Evolutionary conservation across 2,113 vertebrate genomes (phyloP), one percentile per base, ranked within the genome.

Genomic region (Tinamus guttatus): DNA sequence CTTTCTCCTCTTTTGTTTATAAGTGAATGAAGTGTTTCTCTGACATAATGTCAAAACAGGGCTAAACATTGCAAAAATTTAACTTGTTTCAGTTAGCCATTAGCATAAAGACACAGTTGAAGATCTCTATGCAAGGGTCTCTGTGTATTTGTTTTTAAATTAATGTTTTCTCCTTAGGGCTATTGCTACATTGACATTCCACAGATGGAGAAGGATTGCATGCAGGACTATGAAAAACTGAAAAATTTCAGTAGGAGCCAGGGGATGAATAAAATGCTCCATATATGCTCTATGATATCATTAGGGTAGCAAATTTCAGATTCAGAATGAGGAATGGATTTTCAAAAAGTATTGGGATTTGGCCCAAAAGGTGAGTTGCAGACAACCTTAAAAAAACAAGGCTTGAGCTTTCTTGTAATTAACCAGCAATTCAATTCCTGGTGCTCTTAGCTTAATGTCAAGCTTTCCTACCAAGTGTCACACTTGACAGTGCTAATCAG

Each of bases 131-230:
- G 76, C 47, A 87, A 74, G 51, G 0, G 0, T 15, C 62, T 89
- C 81, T 58, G 28, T 82, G 49, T 4, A 86, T 86, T 93, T 79
- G 85, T 64, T 95, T 95, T 91, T 91, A 95, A 95, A 94, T 93
- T 81, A 71, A 85, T 41, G 1, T 68, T 92, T 93, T 76, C 30
- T 95, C 80, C 90, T 93, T 34, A 73, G 58, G 83, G 82, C 47
- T 92, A 11, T 84, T 81, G 58, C 41, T 90, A 18, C 80, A 81
- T 2, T 88, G 80, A 56, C 93, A 85, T 62, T 89, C 28, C 64
- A 75, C 62, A 90, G 82, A 78, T 3, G 5, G 77, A 34, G 45
- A 93, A 82, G 47, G 88, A 90, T 40, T 87, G 45, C 71, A 75
- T 38, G 22, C 70, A 62, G 62, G 74, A 49, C 65, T 79, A 56